These are phyloP conservation scores for Ascidia mentula DNA, from an alignment of 23 tunicate species.

Conservation along the genomic window DNA sequence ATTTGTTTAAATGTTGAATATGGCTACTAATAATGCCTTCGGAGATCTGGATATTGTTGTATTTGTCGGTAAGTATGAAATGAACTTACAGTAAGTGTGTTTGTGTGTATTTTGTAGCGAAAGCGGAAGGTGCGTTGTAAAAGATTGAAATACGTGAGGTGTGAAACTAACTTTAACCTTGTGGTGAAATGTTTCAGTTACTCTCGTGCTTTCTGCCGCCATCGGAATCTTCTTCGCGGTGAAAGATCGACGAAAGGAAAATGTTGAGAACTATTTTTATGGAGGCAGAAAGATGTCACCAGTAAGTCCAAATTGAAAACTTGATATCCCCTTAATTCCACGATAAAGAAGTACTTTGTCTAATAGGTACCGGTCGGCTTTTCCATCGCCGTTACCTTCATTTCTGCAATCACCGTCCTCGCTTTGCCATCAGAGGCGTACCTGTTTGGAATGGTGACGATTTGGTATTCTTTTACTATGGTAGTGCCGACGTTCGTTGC, in stretches of 20 bases:
- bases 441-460: conserved; percentile 31
- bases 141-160: no score
- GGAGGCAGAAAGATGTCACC: conserved; percentile 58
- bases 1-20: no score
- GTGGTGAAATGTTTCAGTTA: no score
- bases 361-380: conserved; percentile 45
- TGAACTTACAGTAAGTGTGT: background rate
- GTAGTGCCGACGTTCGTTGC: conserved; percentile 41
- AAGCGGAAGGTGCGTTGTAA: no score
- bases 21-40: background rate
- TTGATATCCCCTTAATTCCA: background rate
- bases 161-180: no score
- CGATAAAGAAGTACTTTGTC: background rate
- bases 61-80: background rate
- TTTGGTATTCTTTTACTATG: conserved; percentile 34
- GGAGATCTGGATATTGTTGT: background rate
- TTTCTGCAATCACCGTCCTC: conserved; percentile 61
- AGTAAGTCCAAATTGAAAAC: conserved; percentile 7
- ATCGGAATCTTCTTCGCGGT: conserved; percentile 49
- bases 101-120: no score
- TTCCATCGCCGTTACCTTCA: conserved; percentile 57
- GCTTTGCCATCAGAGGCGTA: conserved; percentile 49
- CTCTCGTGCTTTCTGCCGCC: conserved; percentile 21
- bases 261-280: conserved; percentile 53
- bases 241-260: conserved; percentile 39